Percentiles rank a stretch among this genome's conserved stretches.
Conservation (phyloP, 1,140 invertebrate species). For the Drosophila punjabiensis region DNA sequence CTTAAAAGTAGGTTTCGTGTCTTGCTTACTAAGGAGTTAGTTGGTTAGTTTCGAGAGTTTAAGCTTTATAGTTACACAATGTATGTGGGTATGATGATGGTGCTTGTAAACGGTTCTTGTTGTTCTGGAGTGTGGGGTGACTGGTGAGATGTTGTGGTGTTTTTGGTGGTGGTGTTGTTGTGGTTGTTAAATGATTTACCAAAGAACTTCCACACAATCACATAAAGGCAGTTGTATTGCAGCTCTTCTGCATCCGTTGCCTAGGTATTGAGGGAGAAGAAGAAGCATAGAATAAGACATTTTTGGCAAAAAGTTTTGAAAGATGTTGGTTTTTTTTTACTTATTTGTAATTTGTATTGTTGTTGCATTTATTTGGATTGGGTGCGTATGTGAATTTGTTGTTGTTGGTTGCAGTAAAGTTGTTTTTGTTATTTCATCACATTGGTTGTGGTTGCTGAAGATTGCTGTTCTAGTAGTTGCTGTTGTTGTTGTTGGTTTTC, state of each 20-base stretch:
- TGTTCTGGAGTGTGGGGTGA: slow-evolving; percentile 49
- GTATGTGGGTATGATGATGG: slow-evolving; percentile 37
- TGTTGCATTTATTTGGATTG: slow-evolving; percentile 35
- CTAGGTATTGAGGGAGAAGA: slow-evolving; percentile 71
- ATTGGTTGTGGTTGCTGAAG: slow-evolving; percentile 22
- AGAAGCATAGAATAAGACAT: slow-evolving; percentile 77
- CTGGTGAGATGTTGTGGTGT: slow-evolving; percentile 50
- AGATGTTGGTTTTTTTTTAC: slow-evolving; percentile 32
- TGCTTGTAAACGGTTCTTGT: slow-evolving; percentile 31
- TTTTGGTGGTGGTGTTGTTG: slow-evolving; percentile 49
- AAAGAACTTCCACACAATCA: slow-evolving; percentile 85
- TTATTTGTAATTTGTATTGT: slow-evolving; percentile 26
- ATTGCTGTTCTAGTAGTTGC: slow-evolving; percentile 33
- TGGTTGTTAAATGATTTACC: slow-evolving; percentile 79
- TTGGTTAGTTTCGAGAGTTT: slow-evolving; percentile 8
- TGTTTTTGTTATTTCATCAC: slow-evolving; percentile 23
- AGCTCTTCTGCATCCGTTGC: slow-evolving; percentile 82
- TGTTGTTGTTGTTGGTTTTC: slow-evolving; percentile 18
- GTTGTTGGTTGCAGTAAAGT: slow-evolving; percentile 24
- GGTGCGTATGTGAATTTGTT: slow-evolving; percentile 48
- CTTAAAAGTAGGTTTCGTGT: slow-evolving; percentile 23
- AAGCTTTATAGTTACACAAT: slow-evolving; percentile 38
- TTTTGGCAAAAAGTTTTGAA: slow-evolving; percentile 54
- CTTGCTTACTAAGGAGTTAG: slow-evolving; percentile 8
- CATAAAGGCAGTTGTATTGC: slow-evolving; percentile 85